phyloP scores from a whole-genome alignment of 2,888 invertebrate species.

The Merodon equestris region DNA sequence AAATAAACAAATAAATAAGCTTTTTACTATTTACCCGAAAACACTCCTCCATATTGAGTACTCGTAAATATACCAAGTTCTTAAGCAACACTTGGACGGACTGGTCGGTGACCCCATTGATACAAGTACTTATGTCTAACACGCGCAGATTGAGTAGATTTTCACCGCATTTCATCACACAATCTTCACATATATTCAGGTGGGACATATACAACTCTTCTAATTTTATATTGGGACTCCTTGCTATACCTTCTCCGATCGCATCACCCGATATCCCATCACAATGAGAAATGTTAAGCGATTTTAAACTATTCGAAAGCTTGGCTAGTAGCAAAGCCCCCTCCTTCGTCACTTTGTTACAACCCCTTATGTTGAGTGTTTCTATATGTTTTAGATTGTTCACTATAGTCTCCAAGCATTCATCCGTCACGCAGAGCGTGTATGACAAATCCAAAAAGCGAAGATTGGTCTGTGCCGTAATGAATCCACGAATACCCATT shows the following conservation, averaged over 20 bases:
- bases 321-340: constrained; percentile 81
- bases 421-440: constrained; percentile 84
- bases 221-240: constrained; percentile 79
- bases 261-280: constrained; percentile 83
- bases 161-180: constrained; percentile 82
- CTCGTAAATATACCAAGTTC: constrained; percentile 81
- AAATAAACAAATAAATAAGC: not conserved
- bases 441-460: constrained; percentile 83
- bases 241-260: constrained; percentile 82
- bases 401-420: constrained; percentile 82
- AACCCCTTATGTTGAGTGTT: constrained; percentile 82
- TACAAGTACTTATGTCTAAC: constrained; percentile 85
- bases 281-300: constrained; percentile 85
- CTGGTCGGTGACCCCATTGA: constrained; percentile 85
- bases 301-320: constrained; percentile 80
- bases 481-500: constrained; percentile 71
- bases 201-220: constrained; percentile 81
- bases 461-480: constrained; percentile 80
- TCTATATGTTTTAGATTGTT: constrained; percentile 81
- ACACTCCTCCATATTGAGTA: constrained; percentile 84
- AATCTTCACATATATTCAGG: constrained; percentile 82
- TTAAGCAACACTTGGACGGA: constrained; percentile 85
- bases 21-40: constrained; percentile 70
- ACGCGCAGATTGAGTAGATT: constrained; percentile 81
- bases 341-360: constrained; percentile 83